A percentile compares a stretch with the other conserved stretches of the same genome.
Conservation (phyloP, 2,113 vertebrate species). For the Epinephelus lanceolatus region DNA sequence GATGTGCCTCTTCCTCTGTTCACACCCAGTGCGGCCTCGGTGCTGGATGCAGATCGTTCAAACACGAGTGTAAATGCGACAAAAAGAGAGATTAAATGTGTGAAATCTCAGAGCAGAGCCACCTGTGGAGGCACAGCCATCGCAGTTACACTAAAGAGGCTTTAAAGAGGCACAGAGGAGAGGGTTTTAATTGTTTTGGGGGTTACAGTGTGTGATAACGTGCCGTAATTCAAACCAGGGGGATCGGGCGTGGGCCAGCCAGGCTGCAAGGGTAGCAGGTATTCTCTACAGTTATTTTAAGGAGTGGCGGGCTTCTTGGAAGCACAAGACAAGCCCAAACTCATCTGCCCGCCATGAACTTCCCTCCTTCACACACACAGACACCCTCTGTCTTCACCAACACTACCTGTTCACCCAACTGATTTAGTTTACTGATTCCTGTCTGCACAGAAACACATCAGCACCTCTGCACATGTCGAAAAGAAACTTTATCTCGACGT, state of each 20-base stretch:
- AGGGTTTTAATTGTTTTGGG: background rate
- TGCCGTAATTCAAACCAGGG: slow-evolving; percentile 4
- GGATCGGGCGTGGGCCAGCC: slow-evolving; percentile 10
- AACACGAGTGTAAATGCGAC: background rate
- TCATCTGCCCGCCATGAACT: slow-evolving; percentile 55
- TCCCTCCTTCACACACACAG: slow-evolving; percentile 3
- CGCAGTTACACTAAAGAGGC: background rate
- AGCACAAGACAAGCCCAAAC: slow-evolving; percentile 74
- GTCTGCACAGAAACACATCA: background rate
- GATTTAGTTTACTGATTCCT: background rate
- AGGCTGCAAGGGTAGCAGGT: slow-evolving; percentile 33
- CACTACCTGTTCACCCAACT: background rate
- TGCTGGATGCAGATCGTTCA: background rate
- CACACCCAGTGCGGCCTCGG: slow-evolving; percentile 32
- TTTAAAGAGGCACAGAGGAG: no score
- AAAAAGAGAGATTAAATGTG: background rate
- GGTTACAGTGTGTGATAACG: background rate
- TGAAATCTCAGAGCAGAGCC: background rate
- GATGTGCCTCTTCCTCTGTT: slow-evolving; percentile 60
- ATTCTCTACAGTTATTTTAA: slow-evolving; percentile 78
- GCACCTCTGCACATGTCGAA: background rate
- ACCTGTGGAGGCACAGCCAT: background rate
- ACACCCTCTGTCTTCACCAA: background rate
- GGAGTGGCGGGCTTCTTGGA: slow-evolving; percentile 70
- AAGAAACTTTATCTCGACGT: background rate